Evolutionary conservation across 1,140 invertebrate genomes (phyloP), one percentile per base, ranked within the genome.

Genomic region (Caenorhabditis remanei): DNA sequence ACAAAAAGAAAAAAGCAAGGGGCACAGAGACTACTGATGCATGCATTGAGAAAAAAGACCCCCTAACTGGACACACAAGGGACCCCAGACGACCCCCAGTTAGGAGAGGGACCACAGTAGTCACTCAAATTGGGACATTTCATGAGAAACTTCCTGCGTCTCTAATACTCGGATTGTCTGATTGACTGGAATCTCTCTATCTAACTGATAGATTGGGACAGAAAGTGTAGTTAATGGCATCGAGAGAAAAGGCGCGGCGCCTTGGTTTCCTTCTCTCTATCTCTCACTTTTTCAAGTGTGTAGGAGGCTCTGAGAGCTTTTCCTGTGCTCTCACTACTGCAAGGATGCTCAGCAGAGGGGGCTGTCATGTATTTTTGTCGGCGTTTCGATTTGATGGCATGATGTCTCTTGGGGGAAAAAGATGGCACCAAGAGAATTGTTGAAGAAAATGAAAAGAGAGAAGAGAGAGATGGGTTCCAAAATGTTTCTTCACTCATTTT

Each of bases 191-290:
- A 32, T 32, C 24, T n/a, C 19, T 11, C 24, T n/a, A 61, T 61
- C 19, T 61, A 16, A n/a, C 14, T n/a, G 58, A 32, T 32, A 53
- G 9, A 41, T 65, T 40, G 63, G 5, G 19, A 16, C 9, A 65
- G n/a, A 65, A 40, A 8, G 67, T 71, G 63, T 71, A 46, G 67
- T 71, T 71, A 46, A 48, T 71, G 67, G 14, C 16, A 41, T 41
- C 21, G 56, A 58, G n/a, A 63, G 71, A 24, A 46, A 79, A 79
- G 71, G 71, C 71, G 71, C 71, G 43, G 71, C 71, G 71, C 71
- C 71, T 79, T 48, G 63, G 41, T 71, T n/a, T 71, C 67, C 46
- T 8, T 71, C 67, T 71, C 41, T 71, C 67, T 46, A 41, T 71
- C 61, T 63, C 19, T 71, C 41, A 43, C 41, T 43, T 43, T 50